Percentiles rank a stretch among this genome's conserved stretches.
These are phyloP conservation scores for Branchellion lobata DNA, from an alignment of 2,888 invertebrate species.

Conservation along the genomic window DNA sequence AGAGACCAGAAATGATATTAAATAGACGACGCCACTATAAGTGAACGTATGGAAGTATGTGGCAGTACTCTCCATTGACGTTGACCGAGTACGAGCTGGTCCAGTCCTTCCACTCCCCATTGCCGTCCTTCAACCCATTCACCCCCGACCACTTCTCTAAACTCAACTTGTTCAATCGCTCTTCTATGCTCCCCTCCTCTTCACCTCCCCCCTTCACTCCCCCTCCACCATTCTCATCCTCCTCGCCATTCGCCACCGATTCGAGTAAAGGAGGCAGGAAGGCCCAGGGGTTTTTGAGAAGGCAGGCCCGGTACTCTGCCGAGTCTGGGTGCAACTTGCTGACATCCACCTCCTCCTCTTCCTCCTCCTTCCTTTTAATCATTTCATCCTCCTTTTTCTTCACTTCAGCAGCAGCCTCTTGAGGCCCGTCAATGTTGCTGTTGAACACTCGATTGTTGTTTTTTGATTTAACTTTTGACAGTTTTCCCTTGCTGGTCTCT, in stretches of 20 bases:
- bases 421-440: no score
- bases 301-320: slow-evolving; percentile 11
- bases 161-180: slow-evolving; percentile 58
- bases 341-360: slow-evolving; percentile 52
- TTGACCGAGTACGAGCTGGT: slow-evolving; percentile 78
- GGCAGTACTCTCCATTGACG: slow-evolving; percentile 77
- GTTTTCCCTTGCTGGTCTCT: neutral
- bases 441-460: no score
- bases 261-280: slow-evolving; percentile 71
- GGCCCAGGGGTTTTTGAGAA: slow-evolving; percentile 65
- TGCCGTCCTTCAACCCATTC: slow-evolving; percentile 65
- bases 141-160: slow-evolving; percentile 62
- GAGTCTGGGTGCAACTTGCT: slow-evolving; percentile 24
- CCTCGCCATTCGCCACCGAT: slow-evolving; percentile 65
- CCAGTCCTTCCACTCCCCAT: slow-evolving; percentile 80
- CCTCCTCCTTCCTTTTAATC: slow-evolving; percentile 45
- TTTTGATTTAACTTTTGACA: neutral
- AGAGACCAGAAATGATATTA: no score
- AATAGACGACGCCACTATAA: neutral
- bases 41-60: slow-evolving; percentile 87
- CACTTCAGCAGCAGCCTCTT: no score
- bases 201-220: neutral
- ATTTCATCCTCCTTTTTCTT: no score
- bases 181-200: slow-evolving; percentile 1
- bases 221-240: slow-evolving; percentile 44